Percentiles rank a stretch among this genome's conserved stretches.
phyloP scores from a whole-genome alignment of 2,888 invertebrate genomes.

The Theretra japonica region DNA sequence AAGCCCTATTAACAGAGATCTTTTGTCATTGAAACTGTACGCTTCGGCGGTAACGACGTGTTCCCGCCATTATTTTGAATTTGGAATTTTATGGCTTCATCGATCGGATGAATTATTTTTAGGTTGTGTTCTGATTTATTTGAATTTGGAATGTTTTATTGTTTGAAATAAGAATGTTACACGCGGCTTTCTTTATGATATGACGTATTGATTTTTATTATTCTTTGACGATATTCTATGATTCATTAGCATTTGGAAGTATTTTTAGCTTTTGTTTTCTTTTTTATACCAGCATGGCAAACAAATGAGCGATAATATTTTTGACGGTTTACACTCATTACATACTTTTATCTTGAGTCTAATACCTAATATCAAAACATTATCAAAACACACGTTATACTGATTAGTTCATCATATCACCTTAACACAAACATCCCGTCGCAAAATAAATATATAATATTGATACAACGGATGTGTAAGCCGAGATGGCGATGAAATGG shows the following conservation, averaged over 20 bases:
- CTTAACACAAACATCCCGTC: neutral
- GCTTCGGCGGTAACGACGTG: slow-evolving; percentile 1
- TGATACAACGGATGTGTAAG: slow-evolving; percentile 1
- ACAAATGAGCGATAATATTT: too few species aligned
- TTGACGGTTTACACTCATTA: too few species aligned
- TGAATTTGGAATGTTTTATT: neutral
- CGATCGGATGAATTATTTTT: neutral
- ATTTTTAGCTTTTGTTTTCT: too few species aligned
- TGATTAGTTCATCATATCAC: neutral
- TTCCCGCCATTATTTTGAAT: neutral
- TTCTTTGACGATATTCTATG: too few species aligned
- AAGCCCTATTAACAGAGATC: slow-evolving; percentile 24
- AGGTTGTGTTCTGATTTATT: neutral
- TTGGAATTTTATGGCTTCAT: slow-evolving; percentile 8
- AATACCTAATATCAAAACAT: too few species aligned
- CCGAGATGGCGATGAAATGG: slow-evolving; percentile 2
- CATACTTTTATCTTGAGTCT: too few species aligned
- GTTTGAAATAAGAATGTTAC: too few species aligned
- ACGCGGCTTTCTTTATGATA: too few species aligned
- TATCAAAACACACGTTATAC: too few species aligned
- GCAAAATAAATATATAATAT: slow-evolving; percentile 11
- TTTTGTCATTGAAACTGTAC: slow-evolving; percentile 26
- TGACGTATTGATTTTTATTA: too few species aligned
- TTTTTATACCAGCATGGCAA: too few species aligned
- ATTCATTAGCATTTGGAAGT: too few species aligned